Conservation (phyloP, 2,113 vertebrate species). For the Malurus cyaneus region DNA sequence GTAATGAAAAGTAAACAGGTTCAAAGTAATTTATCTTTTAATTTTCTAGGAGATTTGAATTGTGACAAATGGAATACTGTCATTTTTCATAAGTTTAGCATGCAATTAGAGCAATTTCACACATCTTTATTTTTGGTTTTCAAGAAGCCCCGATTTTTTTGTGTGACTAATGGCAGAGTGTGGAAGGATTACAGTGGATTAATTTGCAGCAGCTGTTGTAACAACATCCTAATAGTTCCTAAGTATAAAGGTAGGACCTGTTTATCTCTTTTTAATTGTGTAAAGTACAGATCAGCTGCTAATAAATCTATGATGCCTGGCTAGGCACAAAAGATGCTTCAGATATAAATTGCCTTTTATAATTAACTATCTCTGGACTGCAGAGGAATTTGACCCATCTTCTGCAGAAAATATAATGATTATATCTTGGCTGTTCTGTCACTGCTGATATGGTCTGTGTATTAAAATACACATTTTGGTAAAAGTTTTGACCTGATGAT, state of each 20-base stretch:
- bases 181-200: conserved; percentile 50
- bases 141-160: conserved; percentile 30
- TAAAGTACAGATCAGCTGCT: not conserved
- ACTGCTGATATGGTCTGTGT: too few relatives aligned
- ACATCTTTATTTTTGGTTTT: conserved; percentile 50
- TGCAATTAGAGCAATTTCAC: conserved; percentile 47
- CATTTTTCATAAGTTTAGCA: conserved; percentile 13
- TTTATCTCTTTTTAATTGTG: conserved; percentile 49
- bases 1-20: not conserved
- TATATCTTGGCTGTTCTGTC: not conserved
- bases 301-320: conserved; percentile 8
- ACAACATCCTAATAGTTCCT: conserved; percentile 42
- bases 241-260: conserved; percentile 38
- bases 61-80: not conserved
- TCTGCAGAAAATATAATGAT: not conserved
- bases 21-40: not conserved
- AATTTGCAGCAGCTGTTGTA: conserved; percentile 59
- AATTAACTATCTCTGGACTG: not conserved
- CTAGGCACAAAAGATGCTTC: not conserved
- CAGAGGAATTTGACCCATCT: not conserved
- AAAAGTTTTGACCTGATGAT: not conserved
- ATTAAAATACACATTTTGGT: not conserved
- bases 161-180: conserved; percentile 37
- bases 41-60: conserved; percentile 13
- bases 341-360: conserved; percentile 11